These are phyloP conservation scores for Pipistrellus nathusii DNA, from an alignment of 2,797 vertebrate species.

Conservation along the genomic window DNA sequence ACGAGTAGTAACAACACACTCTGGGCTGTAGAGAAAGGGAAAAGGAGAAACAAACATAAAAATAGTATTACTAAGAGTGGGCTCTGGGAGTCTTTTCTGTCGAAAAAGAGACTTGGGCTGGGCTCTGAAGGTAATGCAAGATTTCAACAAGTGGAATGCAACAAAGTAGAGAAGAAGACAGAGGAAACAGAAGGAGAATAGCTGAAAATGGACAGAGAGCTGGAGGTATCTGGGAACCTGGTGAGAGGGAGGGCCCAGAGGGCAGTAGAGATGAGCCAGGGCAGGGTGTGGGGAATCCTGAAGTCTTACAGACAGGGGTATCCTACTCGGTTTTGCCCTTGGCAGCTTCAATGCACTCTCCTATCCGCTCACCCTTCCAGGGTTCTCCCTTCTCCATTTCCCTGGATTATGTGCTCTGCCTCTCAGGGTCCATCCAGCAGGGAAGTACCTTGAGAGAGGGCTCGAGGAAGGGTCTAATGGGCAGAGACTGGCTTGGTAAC, in stretches of 20 bases:
- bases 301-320: neutral
- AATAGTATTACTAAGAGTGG: neutral
- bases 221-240: neutral
- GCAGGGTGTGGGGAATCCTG: neutral
- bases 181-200: neutral
- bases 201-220: neutral
- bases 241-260: neutral
- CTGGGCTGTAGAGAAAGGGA: neutral
- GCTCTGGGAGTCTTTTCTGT: neutral
- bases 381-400: neutral
- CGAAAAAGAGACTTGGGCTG: neutral
- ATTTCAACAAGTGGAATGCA: neutral
- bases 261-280: neutral
- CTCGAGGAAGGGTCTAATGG: neutral
- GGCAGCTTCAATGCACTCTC: neutral
- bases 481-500: neutral
- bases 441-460: neutral
- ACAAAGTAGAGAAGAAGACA: neutral
- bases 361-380: neutral
- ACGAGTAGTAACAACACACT: neutral
- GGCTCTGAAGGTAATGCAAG: neutral
- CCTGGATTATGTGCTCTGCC: neutral
- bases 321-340: neutral
- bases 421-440: neutral
- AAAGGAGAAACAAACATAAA: neutral